phyloP scores from a whole-genome alignment of 2,888 invertebrate species.

The Pocota personata region DNA sequence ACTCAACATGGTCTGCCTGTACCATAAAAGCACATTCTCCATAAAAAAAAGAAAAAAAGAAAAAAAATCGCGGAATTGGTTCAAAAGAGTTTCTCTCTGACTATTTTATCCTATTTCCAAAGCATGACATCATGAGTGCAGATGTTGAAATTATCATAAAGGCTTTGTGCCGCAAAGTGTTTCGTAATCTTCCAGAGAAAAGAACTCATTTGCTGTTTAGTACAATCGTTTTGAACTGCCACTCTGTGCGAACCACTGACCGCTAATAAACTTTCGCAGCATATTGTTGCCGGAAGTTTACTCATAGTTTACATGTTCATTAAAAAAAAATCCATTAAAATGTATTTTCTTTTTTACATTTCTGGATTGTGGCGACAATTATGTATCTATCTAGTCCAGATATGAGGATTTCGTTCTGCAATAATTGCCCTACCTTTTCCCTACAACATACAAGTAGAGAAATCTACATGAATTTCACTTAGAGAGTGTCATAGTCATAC shows the following conservation, averaged over 20 bases:
- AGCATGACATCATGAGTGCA: constrained; percentile 48
- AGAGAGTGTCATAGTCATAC: constrained; percentile 19
- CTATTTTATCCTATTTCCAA: constrained; percentile 16
- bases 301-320: constrained; percentile 8
- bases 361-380: constrained; percentile 5
- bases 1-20: not conserved
- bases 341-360: not conserved
- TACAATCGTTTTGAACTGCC: constrained; percentile 24
- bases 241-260: constrained; percentile 31
- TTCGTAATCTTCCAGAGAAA: constrained; percentile 25
- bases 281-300: constrained; percentile 59
- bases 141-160: constrained; percentile 29
- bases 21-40: not conserved
- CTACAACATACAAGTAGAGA: constrained; percentile 2
- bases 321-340: not conserved
- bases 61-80: not conserved
- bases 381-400: not conserved
- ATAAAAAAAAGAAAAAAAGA: no score
- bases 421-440: not conserved
- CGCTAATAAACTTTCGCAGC: constrained; percentile 44
- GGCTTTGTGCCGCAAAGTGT: constrained; percentile 6
- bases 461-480: constrained; percentile 59
- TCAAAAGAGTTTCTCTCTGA: not conserved
- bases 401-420: not conserved
- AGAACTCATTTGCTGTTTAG: not conserved